These are phyloP conservation scores for Coregonus suidteri DNA, from an alignment of 2,797 vertebrate species.

Conservation along the genomic window DNA sequence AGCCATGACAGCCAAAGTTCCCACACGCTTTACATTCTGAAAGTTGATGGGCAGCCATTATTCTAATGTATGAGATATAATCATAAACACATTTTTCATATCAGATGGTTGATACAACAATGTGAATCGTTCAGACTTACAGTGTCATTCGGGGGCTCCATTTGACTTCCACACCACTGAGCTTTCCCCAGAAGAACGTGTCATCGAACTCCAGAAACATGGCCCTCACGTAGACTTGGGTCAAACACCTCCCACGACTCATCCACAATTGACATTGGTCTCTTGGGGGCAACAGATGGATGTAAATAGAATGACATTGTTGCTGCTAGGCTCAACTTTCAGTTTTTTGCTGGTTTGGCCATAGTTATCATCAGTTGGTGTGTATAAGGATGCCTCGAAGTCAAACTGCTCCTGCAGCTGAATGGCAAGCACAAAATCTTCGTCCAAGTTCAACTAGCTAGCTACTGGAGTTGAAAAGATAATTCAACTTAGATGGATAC, in stretches of 20 bases:
- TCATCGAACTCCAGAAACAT: constrained; percentile 91
- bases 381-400: constrained; percentile 60
- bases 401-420: constrained; percentile 84
- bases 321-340: constrained; percentile 50
- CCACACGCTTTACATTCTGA: no score
- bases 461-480: no score
- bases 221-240: constrained; percentile 86
- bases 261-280: constrained; percentile 87
- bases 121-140: constrained; percentile 64
- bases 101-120: not conserved
- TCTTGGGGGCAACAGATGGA: constrained; percentile 28
- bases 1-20: no score
- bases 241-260: constrained; percentile 91
- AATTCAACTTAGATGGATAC: not conserved
- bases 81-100: not conserved
- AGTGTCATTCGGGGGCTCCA: constrained; percentile 96
- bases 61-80: not conserved
- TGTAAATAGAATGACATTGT: constrained; percentile 18
- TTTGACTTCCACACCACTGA: constrained; percentile 89
- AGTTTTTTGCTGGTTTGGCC: constrained; percentile 64
- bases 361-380: constrained; percentile 16
- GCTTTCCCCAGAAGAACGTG: constrained; percentile 89
- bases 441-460: constrained; percentile 69
- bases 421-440: constrained; percentile 77
- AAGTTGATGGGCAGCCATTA: no score